phyloP scores from a whole-genome alignment of 2,113 vertebrate genomes.

The Ifrita kowaldi region DNA sequence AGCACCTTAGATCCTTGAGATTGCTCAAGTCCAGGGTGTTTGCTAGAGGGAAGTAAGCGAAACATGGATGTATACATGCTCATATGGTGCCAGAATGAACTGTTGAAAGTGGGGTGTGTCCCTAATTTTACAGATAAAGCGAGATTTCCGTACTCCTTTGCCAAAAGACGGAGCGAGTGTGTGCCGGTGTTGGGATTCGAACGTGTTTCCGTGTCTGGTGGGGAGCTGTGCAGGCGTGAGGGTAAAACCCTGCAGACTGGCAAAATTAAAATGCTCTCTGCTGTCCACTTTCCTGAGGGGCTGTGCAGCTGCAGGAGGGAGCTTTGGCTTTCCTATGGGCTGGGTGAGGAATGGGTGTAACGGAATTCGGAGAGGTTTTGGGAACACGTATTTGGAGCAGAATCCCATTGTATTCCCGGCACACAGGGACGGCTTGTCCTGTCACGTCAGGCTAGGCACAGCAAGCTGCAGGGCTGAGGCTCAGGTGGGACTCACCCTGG shows the following conservation, averaged over 20 bases:
- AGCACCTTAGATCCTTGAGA: constrained; percentile 33
- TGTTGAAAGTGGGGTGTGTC: background rate
- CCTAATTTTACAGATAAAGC: background rate
- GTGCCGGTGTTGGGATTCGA: background rate
- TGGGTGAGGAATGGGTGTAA: background rate
- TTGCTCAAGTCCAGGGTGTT: background rate
- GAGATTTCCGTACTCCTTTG: background rate
- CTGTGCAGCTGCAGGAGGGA: background rate
- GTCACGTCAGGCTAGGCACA: background rate
- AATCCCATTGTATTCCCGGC: background rate
- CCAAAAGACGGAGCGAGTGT: background rate
- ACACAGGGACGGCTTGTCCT: fast-evolving
- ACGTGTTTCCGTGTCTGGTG: fast-evolving
- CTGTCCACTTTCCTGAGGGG: background rate
- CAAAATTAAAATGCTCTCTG: background rate
- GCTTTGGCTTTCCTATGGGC: background rate
- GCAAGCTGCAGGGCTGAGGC: background rate
- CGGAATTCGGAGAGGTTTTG: background rate
- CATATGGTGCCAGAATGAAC: background rate
- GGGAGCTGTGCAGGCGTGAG: background rate
- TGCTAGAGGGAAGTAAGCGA: background rate
- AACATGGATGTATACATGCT: background rate
- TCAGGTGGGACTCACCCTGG: background rate
- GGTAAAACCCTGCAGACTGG: background rate
- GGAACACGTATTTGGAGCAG: background rate